These are phyloP conservation scores for Amphipyra tragopoginis DNA, from an alignment of 2,888 invertebrate genomes.

Conservation along the genomic window DNA sequence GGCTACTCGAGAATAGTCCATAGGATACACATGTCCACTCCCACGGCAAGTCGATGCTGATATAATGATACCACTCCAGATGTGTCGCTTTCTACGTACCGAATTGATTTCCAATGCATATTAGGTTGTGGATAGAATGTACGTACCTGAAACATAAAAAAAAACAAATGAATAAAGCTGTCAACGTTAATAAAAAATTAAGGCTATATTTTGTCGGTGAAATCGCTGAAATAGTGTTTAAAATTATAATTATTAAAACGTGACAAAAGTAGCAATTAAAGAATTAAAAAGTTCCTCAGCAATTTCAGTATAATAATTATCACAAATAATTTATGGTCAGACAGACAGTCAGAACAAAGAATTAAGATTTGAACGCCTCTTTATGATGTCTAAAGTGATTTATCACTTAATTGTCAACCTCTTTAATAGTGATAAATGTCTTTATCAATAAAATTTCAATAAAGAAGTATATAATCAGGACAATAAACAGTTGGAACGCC, in stretches of 20 bases:
- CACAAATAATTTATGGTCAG: conserved; percentile 19
- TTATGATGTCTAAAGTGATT: conserved; percentile 15
- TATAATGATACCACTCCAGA: conserved; percentile 43
- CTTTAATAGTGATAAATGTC: conserved; percentile 7
- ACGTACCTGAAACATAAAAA: conserved; percentile 73
- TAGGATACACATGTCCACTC: conserved; percentile 53
- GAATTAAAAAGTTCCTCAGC: conserved; percentile 22
- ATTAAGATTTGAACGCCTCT: neutral
- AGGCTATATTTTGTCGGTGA: no score
- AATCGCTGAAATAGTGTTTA: no score
- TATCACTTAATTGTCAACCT: conserved; percentile 20
- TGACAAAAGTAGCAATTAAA: conserved; percentile 25
- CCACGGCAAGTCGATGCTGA: conserved; percentile 45
- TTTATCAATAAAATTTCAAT: neutral
- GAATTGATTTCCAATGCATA: conserved; percentile 40
- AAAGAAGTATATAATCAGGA: conserved; percentile 1
- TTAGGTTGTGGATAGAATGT: conserved; percentile 25
- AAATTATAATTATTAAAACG: no score
- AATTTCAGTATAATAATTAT: conserved; percentile 26
- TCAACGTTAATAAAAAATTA: neutral
- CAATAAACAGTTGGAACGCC: conserved; percentile 7
- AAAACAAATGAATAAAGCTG: conserved; percentile 1
- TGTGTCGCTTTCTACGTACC: conserved; percentile 62
- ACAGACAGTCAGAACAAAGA: conserved; percentile 8
- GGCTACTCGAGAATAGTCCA: conserved; percentile 44